These are phyloP conservation scores for Pseudopleuronectes americanus DNA, from an alignment of 2,797 vertebrate genomes.

Conservation along the genomic window DNA sequence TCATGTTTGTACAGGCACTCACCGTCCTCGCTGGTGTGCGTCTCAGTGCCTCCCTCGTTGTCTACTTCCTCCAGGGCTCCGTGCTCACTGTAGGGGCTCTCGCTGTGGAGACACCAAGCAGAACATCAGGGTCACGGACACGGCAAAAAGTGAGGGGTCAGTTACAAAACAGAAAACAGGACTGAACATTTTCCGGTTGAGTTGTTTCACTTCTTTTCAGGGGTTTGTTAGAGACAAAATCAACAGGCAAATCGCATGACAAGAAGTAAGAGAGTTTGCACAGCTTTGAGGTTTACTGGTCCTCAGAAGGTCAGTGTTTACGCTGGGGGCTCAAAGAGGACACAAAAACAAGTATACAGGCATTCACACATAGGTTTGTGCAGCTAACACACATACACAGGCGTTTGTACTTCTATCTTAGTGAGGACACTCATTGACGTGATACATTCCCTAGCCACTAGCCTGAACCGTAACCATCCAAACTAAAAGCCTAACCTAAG, in stretches of 20 bases:
- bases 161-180: no score
- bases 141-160: conserved; percentile 16
- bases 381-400: conserved; percentile 13
- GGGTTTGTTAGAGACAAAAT: no score
- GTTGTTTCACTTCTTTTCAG: no score
- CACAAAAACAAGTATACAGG: not conserved
- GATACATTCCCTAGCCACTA: no score
- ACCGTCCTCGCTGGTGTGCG: conserved; percentile 98
- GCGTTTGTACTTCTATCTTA: not conserved
- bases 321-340: no score
- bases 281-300: no score
- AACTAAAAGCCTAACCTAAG: no score
- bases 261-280: not conserved
- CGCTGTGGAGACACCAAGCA: conserved; percentile 79
- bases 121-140: no score
- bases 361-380: not conserved
- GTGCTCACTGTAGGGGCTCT: conserved; percentile 97
- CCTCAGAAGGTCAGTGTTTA: no score
- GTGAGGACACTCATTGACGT: no score
- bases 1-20: conserved; percentile 52
- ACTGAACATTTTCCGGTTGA: no score
- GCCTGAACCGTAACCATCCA: no score
- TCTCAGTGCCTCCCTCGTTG: conserved; percentile 92
- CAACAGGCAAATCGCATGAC: conserved; percentile 3
- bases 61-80: conserved; percentile 95